Base-by-base conservation (phyloP, 2,113 vertebrate genomes). In the Melanostigma gelatinosum region DNA sequence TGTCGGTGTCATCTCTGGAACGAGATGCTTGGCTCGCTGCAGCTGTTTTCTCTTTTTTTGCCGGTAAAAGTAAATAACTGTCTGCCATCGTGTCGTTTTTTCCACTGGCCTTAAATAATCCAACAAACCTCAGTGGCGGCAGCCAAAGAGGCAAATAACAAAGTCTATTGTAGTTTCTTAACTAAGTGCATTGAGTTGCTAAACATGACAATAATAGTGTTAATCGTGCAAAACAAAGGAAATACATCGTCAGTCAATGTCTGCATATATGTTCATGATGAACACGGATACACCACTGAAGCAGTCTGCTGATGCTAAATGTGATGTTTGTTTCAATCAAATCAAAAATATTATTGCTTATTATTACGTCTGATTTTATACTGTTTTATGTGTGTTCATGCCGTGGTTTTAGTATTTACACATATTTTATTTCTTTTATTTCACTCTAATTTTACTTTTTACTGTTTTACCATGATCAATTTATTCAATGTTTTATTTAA, bases 41-140 rank as follows among this genome's bases (percentile, higher is more conserved):
- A 44, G 40, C 38, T 18, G 42, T 46, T 70, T 29, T 62, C 63
- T 8, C 29, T 54, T 54, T 13, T 22, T 57, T 11, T 34, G 6
- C 64, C 34, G 65, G 38, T 24, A 8, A 46, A 69, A 55, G 36
- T 22, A 70, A 62, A 72, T 42, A 34, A 24, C 74, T 20, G 36
- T 46, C 46, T 42, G 48, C 3, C 46, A 10, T 9, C 20, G 13
- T 52, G 46, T 64, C 38, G 32, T n/a, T 61, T n/a, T 61, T 61
- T 8, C n/a, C 22, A 16, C 13, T 18, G 24, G 29, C 13, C 15
- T 71, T 7, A 4, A 29, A 58, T 60, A 22, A 12, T 22, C 36
- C n/a, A 2, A 20, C n/a, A 6, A 27, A 27, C n/a, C 4, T 29
- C 0, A 11, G 69, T 32, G 29, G 29, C 29, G 29, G 29, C 29